Conservation (phyloP, 30 jellyfish, hydroid and myxozoan genomes). For the Cassiopea andromeda region DNA sequence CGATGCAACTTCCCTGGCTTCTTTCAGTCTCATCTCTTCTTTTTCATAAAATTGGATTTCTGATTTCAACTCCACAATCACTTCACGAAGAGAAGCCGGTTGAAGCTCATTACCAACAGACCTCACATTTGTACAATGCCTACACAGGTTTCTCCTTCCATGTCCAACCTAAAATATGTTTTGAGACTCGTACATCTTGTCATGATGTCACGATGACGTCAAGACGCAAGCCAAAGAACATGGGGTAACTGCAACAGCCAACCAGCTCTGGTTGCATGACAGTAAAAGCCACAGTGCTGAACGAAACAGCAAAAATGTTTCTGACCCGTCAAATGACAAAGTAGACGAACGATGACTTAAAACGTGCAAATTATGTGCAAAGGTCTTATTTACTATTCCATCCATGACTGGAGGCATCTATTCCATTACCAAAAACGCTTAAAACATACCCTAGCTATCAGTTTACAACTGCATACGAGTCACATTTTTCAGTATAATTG, state of each 20-base stretch:
- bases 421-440: no score
- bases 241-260: slow-evolving; percentile 11
- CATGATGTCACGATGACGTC: neutral
- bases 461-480: no score
- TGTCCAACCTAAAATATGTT: slow-evolving; percentile 37
- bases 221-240: slow-evolving; percentile 50
- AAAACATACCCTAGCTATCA: no score
- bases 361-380: slow-evolving; percentile 47
- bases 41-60: slow-evolving; percentile 16
- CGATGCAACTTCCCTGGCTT: slow-evolving; percentile 3
- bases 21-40: slow-evolving; percentile 6
- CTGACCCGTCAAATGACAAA: neutral
- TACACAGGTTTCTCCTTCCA: slow-evolving; percentile 13
- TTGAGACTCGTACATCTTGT: slow-evolving; percentile 17
- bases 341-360: neutral
- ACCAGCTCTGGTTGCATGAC: neutral
- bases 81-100: slow-evolving; percentile 28
- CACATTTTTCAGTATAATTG: no score
- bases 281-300: neutral
- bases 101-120: slow-evolving; percentile 50
- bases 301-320: neutral
- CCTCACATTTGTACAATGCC: slow-evolving; percentile 41
- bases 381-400: neutral
- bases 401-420: neutral
- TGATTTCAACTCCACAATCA: slow-evolving; percentile 2